A percentile compares a stretch with the other conserved stretches of the same genome.
Evolutionary conservation across 1,140 invertebrate genomes (phyloP).

Genomic region (Pectinophora gossypiella): DNA sequence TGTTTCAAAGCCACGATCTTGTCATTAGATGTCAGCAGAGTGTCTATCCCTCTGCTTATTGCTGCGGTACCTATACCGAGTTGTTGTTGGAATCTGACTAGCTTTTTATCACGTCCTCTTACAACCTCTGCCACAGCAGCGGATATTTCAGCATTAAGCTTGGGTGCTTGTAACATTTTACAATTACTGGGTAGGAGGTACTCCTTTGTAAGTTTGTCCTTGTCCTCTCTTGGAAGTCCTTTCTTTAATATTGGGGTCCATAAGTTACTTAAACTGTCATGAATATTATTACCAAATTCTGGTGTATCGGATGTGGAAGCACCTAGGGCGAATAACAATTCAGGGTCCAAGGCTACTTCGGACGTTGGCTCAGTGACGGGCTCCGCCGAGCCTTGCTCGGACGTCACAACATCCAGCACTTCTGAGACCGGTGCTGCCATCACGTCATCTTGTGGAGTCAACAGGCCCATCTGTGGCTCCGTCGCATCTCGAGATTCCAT

Average conservation of each 20-base stretch:
- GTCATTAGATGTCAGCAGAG: background rate
- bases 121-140: background rate
- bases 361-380: too few species aligned
- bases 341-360: background rate
- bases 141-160: background rate
- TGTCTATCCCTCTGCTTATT: background rate
- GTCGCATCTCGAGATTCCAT: too few species aligned
- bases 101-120: background rate
- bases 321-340: background rate
- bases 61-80: background rate
- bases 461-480: too few species aligned
- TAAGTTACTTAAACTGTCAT: background rate
- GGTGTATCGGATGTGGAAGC: background rate
- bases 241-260: background rate
- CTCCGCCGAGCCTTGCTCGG: too few species aligned
- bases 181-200: constrained; percentile 6
- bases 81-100: background rate
- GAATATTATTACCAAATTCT: constrained; percentile 4
- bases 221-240: background rate
- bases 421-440: too few species aligned
- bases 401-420: too few species aligned
- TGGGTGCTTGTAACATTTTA: constrained; percentile 2
- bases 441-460: too few species aligned
- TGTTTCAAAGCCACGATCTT: background rate
- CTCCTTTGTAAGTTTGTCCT: background rate